phyloP scores from a whole-genome alignment of 2,888 invertebrate species.

The Hirtodrosophila alboralis region DNA sequence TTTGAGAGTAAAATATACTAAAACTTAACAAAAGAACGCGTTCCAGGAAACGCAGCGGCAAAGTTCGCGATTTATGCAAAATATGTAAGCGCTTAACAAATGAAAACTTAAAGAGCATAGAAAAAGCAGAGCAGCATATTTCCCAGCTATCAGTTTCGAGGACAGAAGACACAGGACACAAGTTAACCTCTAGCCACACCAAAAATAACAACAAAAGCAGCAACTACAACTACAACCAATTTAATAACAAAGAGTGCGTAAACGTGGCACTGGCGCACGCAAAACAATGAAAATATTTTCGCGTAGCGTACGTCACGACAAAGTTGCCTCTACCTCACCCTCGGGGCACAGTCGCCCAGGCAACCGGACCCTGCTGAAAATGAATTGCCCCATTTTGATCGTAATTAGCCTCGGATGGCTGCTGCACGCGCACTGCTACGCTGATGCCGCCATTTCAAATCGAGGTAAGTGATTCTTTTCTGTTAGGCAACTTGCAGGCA shows the following conservation, averaged over 20 bases:
- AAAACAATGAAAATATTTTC: conserved; percentile 78
- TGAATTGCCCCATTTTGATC: conserved; percentile 83
- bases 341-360: conserved; percentile 19
- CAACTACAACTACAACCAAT: conserved; percentile 27
- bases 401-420: conserved; percentile 84
- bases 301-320: conserved; percentile 69
- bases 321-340: conserved; percentile 16
- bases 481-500: conserved; percentile 1
- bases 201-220: conserved; percentile 15
- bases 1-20: conserved; percentile 38
- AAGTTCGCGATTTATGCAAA: conserved; percentile 34
- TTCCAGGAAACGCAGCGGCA: conserved; percentile 20
- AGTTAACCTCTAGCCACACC: neutral
- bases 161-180: neutral
- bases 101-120: conserved; percentile 40
- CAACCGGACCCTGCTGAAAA: conserved; percentile 61
- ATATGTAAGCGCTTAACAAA: conserved; percentile 40
- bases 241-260: conserved; percentile 41
- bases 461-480: conserved; percentile 82
- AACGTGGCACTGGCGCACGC: conserved; percentile 36
- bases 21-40: conserved; percentile 48
- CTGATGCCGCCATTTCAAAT: conserved; percentile 83
- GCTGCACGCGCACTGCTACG: conserved; percentile 78
- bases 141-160: conserved; percentile 24
- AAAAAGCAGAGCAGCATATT: conserved; percentile 10